Base-by-base conservation (phyloP, 2,888 invertebrate genomes). In the Muschampia plurimacula region DNA sequence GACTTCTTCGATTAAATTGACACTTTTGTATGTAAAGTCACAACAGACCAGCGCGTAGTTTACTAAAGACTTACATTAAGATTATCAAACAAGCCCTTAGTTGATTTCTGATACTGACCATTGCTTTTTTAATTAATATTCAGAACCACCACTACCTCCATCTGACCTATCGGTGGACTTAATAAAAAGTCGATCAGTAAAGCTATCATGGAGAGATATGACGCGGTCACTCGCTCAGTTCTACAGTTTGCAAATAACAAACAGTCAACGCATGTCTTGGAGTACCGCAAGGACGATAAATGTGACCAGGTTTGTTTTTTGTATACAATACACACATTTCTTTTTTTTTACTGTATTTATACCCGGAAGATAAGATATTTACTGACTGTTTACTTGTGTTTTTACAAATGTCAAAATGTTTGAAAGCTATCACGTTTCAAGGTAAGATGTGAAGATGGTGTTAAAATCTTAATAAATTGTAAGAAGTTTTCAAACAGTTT, bases 111-210 rank as follows among this genome's bases (percentile, higher is more conserved):
- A 4, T 39, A 46, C n/a, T 15, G 52, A 52, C n/a, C 9, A 55
- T 22, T 22, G 10, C 59, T 59, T 8, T 32, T 13, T 3, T 22
- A 22, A 22, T 22, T 22, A 12, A 10, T 66, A 15, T 46, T 62
- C 60, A 95, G 95, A 95, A 78, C 95, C 95, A 0, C 95, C 95
- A 0, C 80, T 85, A 0, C 91, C 94, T 0, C 95, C 95, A 1
- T 84, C 90, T 3, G 94, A 94, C 65, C 69, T 95, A 41, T 90
- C 93, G 32, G 89, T 94, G 46, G 95, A 95, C 76, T 93, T 88
- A 0, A 85, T 94, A 22, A 90, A 87, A 73, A 93, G 93, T 74
- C 84, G 95, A 55, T 91, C 91, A 39, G 93, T 90, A 7, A 91
- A 89, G 63, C 67, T 95, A 0, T 95, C 95, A 0, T 95, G 95